phyloP scores from a whole-genome alignment of 1,140 invertebrate species.

The Onthophagus taurus region DNA sequence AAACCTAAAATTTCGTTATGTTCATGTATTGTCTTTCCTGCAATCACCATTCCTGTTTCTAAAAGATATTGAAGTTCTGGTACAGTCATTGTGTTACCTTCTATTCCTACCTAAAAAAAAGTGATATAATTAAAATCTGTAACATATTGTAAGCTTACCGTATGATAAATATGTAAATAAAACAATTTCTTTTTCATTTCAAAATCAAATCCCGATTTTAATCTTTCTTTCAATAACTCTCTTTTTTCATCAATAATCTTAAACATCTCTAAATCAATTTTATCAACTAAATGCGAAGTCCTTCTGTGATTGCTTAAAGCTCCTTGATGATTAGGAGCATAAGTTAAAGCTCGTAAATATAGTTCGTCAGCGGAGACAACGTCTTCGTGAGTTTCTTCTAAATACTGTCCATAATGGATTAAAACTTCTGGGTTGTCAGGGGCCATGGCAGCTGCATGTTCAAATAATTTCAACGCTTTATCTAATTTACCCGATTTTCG shows the following conservation, averaged over 20 bases:
- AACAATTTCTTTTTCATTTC: slow-evolving; percentile 88
- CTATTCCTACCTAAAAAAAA: slow-evolving; percentile 62
- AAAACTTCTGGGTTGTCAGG: slow-evolving; percentile 88
- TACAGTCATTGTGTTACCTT: slow-evolving; percentile 95
- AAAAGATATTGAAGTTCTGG: slow-evolving; percentile 85
- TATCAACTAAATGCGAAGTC: slow-evolving; percentile 81
- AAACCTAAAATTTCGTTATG: slow-evolving; percentile 94
- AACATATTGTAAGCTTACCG: slow-evolving; percentile 39
- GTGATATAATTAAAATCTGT: not conserved
- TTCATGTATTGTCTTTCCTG: slow-evolving; percentile 90
- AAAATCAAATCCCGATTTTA: slow-evolving; percentile 68
- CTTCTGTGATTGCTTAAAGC: slow-evolving; percentile 74
- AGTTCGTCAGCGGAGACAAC: slow-evolving; percentile 83
- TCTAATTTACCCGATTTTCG: slow-evolving; percentile 69
- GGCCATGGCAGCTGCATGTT: slow-evolving; percentile 81
- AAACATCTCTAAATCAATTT: slow-evolving; percentile 73
- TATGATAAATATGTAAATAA: slow-evolving; percentile 95
- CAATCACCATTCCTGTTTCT: slow-evolving; percentile 86
- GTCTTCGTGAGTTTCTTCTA: slow-evolving; percentile 80
- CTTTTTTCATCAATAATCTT: slow-evolving; percentile 79
- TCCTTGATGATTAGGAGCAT: slow-evolving; percentile 70
- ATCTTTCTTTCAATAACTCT: slow-evolving; percentile 68
- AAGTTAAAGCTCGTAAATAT: slow-evolving; percentile 67
- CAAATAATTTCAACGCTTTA: slow-evolving; percentile 80
- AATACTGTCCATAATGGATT: slow-evolving; percentile 87